Conservation (phyloP, 2,113 vertebrate genomes). For the Vulpes vulpes region DNA sequence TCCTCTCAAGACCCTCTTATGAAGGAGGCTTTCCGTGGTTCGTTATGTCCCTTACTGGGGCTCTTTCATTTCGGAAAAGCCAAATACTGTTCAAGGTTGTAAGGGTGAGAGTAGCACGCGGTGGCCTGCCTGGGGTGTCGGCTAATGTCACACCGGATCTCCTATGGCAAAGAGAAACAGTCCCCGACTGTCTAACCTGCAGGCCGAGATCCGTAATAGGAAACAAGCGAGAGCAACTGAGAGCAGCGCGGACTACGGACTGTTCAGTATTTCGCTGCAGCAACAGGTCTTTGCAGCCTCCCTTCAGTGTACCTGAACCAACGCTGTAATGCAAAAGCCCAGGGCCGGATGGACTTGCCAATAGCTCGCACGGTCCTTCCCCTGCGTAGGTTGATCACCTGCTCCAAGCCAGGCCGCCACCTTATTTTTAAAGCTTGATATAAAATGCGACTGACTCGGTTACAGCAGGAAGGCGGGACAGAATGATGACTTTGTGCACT, state of each 20-base stretch:
- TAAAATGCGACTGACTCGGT: not conserved
- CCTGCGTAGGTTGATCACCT: not conserved
- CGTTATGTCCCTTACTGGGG: not conserved
- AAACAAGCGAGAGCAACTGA: not conserved
- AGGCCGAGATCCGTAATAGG: not conserved
- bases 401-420: not conserved
- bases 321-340: not conserved
- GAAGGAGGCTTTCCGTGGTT: not conserved
- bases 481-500: not conserved
- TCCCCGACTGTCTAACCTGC: not conserved
- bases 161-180: not conserved
- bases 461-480: not conserved
- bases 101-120: not conserved
- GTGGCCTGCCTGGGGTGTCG: not conserved
- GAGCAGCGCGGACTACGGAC: not conserved
- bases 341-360: not conserved
- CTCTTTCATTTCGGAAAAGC: not conserved
- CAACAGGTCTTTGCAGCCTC: not conserved
- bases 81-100: not conserved
- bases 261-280: not conserved
- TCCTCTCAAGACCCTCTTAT: not conserved
- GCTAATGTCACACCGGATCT: not conserved
- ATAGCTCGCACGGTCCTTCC: not conserved
- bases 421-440: constrained; percentile 6
- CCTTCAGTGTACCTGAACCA: not conserved